Percentiles rank a stretch among this genome's conserved stretches.
Evolutionary conservation across 2,888 invertebrate species (phyloP).

Genomic region (Rhopalosiphum nymphaeae): DNA sequence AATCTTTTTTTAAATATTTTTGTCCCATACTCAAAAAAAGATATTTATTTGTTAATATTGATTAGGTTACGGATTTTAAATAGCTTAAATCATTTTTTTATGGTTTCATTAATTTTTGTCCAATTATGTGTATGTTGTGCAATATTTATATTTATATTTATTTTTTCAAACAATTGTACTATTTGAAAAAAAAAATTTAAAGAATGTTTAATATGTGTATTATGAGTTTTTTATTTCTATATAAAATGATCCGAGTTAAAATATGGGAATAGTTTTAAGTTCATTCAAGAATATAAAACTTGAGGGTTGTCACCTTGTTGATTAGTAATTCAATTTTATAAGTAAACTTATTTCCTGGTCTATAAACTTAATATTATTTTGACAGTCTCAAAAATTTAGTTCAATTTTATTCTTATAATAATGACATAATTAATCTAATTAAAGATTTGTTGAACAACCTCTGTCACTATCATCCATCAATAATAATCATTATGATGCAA

Average conservation of each 20-base stretch:
- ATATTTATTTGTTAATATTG: constrained; percentile 26
- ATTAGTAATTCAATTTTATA: constrained; percentile 13
- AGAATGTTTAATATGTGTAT: constrained; percentile 38
- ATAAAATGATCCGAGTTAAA: background rate
- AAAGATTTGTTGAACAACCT: background rate
- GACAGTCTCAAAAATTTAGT: background rate
- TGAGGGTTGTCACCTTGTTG: background rate
- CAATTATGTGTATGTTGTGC: constrained; percentile 50
- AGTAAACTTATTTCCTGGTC: background rate
- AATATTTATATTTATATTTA: constrained; percentile 59
- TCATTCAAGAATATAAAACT: background rate
- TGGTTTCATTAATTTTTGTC: background rate
- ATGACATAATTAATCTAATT: background rate
- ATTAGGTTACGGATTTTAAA: constrained; percentile 37
- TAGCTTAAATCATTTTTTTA: constrained; percentile 25
- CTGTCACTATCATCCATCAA: background rate
- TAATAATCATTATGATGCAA: constrained; percentile 27
- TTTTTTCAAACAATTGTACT: constrained; percentile 32
- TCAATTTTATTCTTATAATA: background rate
- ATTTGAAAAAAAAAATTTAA: constrained; percentile 41
- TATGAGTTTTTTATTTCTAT: constrained; percentile 30
- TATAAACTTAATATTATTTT: background rate
- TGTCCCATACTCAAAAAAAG: background rate
- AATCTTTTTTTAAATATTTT: constrained; percentile 44
- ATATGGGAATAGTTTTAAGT: background rate